Percentiles rank a stretch among this genome's conserved stretches.
Evolutionary conservation across 2,888 invertebrate genomes (phyloP).

Genomic region (Tillus elongatus): DNA sequence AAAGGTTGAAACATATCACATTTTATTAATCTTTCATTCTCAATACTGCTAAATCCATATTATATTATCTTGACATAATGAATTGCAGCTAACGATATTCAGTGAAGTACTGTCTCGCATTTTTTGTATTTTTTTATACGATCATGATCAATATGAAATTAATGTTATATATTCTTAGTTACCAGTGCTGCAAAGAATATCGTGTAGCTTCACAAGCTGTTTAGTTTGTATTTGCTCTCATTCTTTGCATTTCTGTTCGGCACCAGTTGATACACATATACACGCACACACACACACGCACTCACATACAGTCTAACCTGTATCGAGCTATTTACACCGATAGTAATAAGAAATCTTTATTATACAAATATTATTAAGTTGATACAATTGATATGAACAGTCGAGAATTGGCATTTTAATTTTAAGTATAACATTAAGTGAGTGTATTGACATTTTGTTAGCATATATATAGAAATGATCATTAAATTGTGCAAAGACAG

Average conservation of each 20-base stretch:
- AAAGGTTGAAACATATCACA: slow-evolving; percentile 33
- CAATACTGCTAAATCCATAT: slow-evolving; percentile 23
- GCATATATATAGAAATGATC: slow-evolving; percentile 17
- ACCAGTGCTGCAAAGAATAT: no score
- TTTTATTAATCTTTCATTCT: slow-evolving; percentile 30
- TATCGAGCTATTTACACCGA: slow-evolving; percentile 36
- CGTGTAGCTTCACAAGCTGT: no score
- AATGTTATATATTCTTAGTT: no score
- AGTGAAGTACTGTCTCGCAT: no score
- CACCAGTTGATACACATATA: no score
- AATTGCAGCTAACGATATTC: no score
- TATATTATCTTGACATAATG: slow-evolving; percentile 27
- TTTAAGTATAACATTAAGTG: slow-evolving; percentile 17
- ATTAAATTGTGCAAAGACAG: slow-evolving; percentile 32
- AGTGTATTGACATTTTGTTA: slow-evolving; percentile 25
- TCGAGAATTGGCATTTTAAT: slow-evolving; percentile 22
- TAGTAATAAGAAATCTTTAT: slow-evolving; percentile 27
- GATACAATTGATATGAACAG: slow-evolving; percentile 24
- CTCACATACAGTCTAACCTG: slow-evolving; percentile 17
- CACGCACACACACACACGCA: no score
- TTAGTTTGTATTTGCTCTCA: slow-evolving; percentile 30
- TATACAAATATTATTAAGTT: slow-evolving; percentile 25
- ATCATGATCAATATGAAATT: no score
- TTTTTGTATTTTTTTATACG: no score
- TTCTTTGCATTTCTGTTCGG: slow-evolving; percentile 26